Evolutionary conservation across 2,888 invertebrate species (phyloP).

Genomic region (Tyria jacobaeae): DNA sequence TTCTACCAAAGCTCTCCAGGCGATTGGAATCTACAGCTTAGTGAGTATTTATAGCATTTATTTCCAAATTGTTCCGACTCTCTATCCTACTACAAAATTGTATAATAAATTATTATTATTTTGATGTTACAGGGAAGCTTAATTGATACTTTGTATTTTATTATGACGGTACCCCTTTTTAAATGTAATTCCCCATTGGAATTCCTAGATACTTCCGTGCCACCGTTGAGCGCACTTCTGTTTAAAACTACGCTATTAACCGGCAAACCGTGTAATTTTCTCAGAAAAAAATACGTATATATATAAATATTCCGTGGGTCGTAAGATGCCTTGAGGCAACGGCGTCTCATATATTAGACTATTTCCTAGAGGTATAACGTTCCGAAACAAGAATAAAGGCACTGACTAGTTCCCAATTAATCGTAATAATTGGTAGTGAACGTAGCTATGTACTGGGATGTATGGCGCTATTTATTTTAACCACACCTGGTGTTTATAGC

Average conservation of each 20-base stretch:
- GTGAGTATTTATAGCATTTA: background rate
- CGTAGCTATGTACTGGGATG: conserved; percentile 57
- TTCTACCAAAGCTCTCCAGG: background rate
- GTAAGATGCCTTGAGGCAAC: conserved; percentile 50
- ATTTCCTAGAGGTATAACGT: conserved; percentile 58
- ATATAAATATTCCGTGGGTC: conserved; percentile 50
- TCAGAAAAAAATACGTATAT: conserved; percentile 53
- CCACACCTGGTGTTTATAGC: conserved; percentile 66
- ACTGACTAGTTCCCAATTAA: conserved; percentile 70
- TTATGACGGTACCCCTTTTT: conserved; percentile 36
- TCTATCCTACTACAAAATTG: background rate
- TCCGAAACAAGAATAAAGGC: conserved; percentile 64
- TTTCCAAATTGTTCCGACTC: background rate
- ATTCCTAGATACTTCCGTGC: conserved; percentile 47
- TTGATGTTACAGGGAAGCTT: conserved; percentile 2
- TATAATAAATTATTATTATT: background rate
- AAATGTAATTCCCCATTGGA: conserved; percentile 36
- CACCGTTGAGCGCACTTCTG: conserved; percentile 58
- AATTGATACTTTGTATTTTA: conserved; percentile 11
- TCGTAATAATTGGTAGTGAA: conserved; percentile 72
- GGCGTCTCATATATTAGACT: conserved; percentile 57
- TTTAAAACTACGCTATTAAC: conserved; percentile 62
- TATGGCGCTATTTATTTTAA: conserved; percentile 69
- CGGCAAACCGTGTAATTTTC: conserved; percentile 57
- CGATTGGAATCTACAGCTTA: background rate